Evolutionary conservation across 2,797 vertebrate genomes (phyloP).

Genomic region (Lacerta bilineata): DNA sequence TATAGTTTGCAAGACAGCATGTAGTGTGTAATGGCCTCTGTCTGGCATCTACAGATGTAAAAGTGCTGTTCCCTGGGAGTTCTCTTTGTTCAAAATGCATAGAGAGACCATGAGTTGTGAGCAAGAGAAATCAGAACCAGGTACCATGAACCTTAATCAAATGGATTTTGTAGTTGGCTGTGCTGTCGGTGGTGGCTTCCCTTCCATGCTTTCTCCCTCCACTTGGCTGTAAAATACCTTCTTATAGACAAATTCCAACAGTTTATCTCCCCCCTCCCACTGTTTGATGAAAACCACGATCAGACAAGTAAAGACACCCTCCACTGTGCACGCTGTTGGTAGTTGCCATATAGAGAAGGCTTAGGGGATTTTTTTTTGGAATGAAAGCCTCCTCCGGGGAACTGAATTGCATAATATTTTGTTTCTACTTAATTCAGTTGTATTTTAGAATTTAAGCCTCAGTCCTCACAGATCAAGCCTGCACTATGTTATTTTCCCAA

Average conservation of each 20-base stretch:
- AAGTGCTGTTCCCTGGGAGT: too few species aligned
- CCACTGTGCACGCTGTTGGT: neutral
- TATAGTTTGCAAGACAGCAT: too few species aligned
- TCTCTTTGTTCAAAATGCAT: neutral
- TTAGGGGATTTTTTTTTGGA: constrained; percentile 14
- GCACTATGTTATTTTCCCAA: neutral
- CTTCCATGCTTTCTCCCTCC: constrained; percentile 35
- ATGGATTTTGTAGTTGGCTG: constrained; percentile 45
- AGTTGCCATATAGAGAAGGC: constrained; percentile 24
- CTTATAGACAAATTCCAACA: constrained; percentile 40
- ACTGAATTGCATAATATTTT: constrained; percentile 6
- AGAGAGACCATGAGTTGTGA: constrained; percentile 27
- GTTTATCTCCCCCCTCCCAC: constrained; percentile 30
- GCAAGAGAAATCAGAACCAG: constrained; percentile 25
- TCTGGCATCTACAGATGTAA: too few species aligned
- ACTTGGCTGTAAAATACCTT: constrained; percentile 44
- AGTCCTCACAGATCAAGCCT: neutral
- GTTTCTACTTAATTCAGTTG: constrained; percentile 14
- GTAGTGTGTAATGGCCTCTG: too few species aligned
- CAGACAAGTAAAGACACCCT: neutral
- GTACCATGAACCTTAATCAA: constrained; percentile 39
- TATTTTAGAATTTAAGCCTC: neutral
- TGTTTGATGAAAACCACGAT: constrained; percentile 25
- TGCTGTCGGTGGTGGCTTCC: constrained; percentile 26
- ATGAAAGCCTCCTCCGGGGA: constrained; percentile 11